A percentile compares a stretch with the other conserved stretches of the same genome.
Evolutionary conservation across 2,888 invertebrate species (phyloP).

Genomic region (Protophormia terraenovae): DNA sequence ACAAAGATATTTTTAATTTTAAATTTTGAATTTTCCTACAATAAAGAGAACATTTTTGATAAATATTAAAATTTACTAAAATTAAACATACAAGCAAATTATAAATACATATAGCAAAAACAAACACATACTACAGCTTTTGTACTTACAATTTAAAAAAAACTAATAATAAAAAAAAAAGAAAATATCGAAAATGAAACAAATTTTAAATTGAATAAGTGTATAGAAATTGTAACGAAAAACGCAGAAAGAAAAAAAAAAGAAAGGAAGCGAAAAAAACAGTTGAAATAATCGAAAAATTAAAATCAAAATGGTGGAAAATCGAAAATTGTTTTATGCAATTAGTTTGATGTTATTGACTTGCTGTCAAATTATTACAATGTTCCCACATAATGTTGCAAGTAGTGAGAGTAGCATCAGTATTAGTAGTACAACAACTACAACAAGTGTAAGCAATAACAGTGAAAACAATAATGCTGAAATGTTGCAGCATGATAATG

Average conservation of each 20-base stretch:
- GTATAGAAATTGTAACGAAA: slow-evolving; percentile 32
- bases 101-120: neutral
- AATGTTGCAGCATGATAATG: slow-evolving; percentile 10
- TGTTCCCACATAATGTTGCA: slow-evolving; percentile 63
- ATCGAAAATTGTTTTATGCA: slow-evolving; percentile 68
- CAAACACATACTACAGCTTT: neutral
- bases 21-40: neutral
- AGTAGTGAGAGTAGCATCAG: slow-evolving; percentile 34
- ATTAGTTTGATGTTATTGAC: slow-evolving; percentile 67
- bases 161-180: neutral
- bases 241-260: neutral
- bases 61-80: slow-evolving; percentile 14
- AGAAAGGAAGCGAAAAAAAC: neutral
- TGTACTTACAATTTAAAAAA: slow-evolving; percentile 59
- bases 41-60: neutral
- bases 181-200: slow-evolving; percentile 5
- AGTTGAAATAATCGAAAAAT: slow-evolving; percentile 62
- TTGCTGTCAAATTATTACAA: slow-evolving; percentile 67
- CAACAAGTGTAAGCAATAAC: slow-evolving; percentile 22
- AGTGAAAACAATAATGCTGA: slow-evolving; percentile 52
- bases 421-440: neutral
- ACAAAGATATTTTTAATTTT: neutral
- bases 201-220: slow-evolving; percentile 24
- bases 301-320: slow-evolving; percentile 68
- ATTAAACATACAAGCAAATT: neutral